These are phyloP conservation scores for Dioctria rufipes DNA, from an alignment of 2,888 invertebrate genomes.

Conservation along the genomic window DNA sequence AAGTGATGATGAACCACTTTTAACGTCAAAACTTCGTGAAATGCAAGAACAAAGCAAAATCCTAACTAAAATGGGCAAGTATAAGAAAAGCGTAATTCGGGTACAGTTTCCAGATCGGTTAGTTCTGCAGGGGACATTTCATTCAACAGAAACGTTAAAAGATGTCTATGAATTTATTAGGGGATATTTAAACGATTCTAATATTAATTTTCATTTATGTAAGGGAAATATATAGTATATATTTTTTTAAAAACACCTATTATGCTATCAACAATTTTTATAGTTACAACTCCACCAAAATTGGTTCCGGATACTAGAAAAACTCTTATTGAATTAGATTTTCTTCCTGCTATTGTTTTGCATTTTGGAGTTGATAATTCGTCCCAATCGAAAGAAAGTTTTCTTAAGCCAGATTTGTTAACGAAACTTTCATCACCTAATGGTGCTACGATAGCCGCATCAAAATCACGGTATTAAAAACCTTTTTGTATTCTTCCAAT, in stretches of 20 bases:
- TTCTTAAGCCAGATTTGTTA: slow-evolving; percentile 76
- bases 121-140: slow-evolving; percentile 89
- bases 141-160: slow-evolving; percentile 81
- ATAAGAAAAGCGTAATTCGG: slow-evolving; percentile 84
- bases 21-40: slow-evolving; percentile 78
- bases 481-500: not conserved
- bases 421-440: slow-evolving; percentile 78
- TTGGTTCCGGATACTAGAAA: slow-evolving; percentile 76
- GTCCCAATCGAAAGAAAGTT: slow-evolving; percentile 67
- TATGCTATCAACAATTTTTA: slow-evolving; percentile 36
- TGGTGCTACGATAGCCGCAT: slow-evolving; percentile 79
- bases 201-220: slow-evolving; percentile 85
- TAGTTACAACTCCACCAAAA: slow-evolving; percentile 90
- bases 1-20: slow-evolving; percentile 81
- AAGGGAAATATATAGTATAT: slow-evolving; percentile 70
- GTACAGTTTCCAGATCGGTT: slow-evolving; percentile 89
- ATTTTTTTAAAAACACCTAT: slow-evolving; percentile 16
- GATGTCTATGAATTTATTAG: slow-evolving; percentile 83
- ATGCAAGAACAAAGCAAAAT: slow-evolving; percentile 75
- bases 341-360: slow-evolving; percentile 84
- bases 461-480: slow-evolving; percentile 75
- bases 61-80: slow-evolving; percentile 76
- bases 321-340: slow-evolving; percentile 80
- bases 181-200: slow-evolving; percentile 78
- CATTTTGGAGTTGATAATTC: slow-evolving; percentile 77